These are phyloP conservation scores for Watsonalla binaria DNA, from an alignment of 2,888 invertebrate species.

Conservation along the genomic window DNA sequence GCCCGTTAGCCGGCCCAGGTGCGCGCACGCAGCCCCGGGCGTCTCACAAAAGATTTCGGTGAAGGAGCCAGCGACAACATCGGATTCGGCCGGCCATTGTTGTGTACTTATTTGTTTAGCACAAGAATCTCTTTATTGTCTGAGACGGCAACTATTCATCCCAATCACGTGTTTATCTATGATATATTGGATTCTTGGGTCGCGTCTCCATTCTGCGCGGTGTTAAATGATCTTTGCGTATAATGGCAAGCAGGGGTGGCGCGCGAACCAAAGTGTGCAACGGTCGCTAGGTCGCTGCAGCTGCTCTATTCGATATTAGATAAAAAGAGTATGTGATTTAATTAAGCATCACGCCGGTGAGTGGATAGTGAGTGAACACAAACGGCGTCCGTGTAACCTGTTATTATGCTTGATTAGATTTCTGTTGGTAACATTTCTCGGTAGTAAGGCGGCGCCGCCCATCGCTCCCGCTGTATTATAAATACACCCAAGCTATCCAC, in stretches of 20 bases:
- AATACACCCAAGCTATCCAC: constrained; percentile 72
- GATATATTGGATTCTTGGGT: constrained; percentile 60
- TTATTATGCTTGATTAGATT: constrained; percentile 79
- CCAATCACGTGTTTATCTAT: constrained; percentile 59
- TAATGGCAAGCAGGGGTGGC: constrained; percentile 28
- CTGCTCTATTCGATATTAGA: constrained; percentile 52
- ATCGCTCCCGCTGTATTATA: constrained; percentile 75
- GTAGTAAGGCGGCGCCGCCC: constrained; percentile 74
- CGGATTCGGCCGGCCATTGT: constrained; percentile 57
- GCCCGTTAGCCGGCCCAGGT: constrained; percentile 65
- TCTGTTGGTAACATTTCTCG: constrained; percentile 78
- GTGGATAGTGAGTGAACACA: constrained; percentile 71
- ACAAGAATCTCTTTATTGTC: constrained; percentile 55
- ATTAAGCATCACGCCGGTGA: constrained; percentile 71
- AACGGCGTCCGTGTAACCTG: constrained; percentile 73
- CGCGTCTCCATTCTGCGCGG: constrained; percentile 42
- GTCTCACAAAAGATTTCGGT: constrained; percentile 70
- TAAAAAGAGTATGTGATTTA: constrained; percentile 73
- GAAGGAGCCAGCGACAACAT: constrained; percentile 58
- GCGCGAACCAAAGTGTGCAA: constrained; percentile 36
- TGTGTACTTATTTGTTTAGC: constrained; percentile 58
- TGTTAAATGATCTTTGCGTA: constrained; percentile 29
- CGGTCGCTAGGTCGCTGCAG: constrained; percentile 42
- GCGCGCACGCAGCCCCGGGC: constrained; percentile 58
- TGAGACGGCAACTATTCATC: constrained; percentile 40